phyloP scores from a whole-genome alignment of 2,797 vertebrate species.

The Distichodus sexfasciatus region DNA sequence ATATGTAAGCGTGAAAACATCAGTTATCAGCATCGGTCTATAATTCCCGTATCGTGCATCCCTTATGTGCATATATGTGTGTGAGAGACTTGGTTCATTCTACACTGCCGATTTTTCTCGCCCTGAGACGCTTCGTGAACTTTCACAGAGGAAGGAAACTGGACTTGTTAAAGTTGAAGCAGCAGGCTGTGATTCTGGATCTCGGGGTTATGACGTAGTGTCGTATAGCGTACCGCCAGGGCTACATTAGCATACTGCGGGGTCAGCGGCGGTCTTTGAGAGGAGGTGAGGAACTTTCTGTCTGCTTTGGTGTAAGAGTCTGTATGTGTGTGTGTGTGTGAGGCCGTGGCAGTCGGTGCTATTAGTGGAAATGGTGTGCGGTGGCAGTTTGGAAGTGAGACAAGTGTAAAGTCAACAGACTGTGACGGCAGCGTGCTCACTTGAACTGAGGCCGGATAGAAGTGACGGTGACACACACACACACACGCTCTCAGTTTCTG shows the following conservation, averaged over 20 bases:
- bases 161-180: slow-evolving; percentile 26
- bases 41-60: too few species aligned
- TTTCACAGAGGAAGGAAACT: slow-evolving; percentile 42
- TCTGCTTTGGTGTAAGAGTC: too few species aligned
- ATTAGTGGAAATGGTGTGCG: background rate
- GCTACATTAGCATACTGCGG: slow-evolving; percentile 3
- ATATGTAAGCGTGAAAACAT: too few species aligned
- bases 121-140: slow-evolving; percentile 30
- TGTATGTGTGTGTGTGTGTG: too few species aligned
- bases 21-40: too few species aligned
- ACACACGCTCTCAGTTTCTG: background rate
- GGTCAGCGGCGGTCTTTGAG: background rate
- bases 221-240: background rate
- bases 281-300: background rate
- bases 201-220: slow-evolving; percentile 37
- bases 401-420: slow-evolving; percentile 28
- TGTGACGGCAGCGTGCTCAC: slow-evolving; percentile 20
- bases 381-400: slow-evolving; percentile 30
- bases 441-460: background rate
- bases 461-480: too few species aligned
- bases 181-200: slow-evolving; percentile 35
- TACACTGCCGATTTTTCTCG: slow-evolving; percentile 8
- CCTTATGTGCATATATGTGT: too few species aligned
- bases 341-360: too few species aligned
- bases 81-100: too few species aligned